phyloP scores from a whole-genome alignment of 2,113 vertebrate genomes.

The Rhynchomys soricoides region DNA sequence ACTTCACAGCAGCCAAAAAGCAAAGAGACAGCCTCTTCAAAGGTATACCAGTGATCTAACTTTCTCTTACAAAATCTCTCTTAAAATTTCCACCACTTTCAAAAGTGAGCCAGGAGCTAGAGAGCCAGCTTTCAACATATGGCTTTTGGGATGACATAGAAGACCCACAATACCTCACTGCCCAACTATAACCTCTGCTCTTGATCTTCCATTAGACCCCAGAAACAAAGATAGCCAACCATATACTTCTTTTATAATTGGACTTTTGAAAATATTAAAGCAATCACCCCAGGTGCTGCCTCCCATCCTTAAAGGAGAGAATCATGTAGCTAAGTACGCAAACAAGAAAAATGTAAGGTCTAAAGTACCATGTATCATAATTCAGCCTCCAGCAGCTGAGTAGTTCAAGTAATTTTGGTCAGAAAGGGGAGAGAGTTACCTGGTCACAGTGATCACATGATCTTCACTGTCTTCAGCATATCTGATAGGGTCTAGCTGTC shows the following conservation, averaged over 20 bases:
- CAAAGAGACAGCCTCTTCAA: neutral
- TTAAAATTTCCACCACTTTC: neutral
- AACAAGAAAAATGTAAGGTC: neutral
- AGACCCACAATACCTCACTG: neutral
- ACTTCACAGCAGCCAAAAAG: neutral
- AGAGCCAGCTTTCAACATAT: neutral
- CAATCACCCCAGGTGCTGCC: neutral
- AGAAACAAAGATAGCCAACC: neutral
- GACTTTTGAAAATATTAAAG: neutral
- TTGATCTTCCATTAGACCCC: neutral
- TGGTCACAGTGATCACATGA: constrained; percentile 82
- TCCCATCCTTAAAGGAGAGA: neutral
- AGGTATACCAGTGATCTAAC: neutral
- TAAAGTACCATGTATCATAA: neutral
- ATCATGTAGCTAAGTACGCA: neutral
- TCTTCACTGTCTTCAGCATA: constrained; percentile 89
- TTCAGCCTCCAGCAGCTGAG: neutral
- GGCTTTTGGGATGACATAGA: neutral
- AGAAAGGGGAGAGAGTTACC: neutral
- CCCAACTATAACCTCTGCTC: neutral
- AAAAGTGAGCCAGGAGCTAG: too few relatives aligned
- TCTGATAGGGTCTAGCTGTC: constrained; percentile 88
- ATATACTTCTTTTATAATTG: neutral
- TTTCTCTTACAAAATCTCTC: neutral
- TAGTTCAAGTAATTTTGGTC: neutral